Evolutionary conservation across 2,113 vertebrate species (phyloP).

Genomic region (Platycercus adscitus): DNA sequence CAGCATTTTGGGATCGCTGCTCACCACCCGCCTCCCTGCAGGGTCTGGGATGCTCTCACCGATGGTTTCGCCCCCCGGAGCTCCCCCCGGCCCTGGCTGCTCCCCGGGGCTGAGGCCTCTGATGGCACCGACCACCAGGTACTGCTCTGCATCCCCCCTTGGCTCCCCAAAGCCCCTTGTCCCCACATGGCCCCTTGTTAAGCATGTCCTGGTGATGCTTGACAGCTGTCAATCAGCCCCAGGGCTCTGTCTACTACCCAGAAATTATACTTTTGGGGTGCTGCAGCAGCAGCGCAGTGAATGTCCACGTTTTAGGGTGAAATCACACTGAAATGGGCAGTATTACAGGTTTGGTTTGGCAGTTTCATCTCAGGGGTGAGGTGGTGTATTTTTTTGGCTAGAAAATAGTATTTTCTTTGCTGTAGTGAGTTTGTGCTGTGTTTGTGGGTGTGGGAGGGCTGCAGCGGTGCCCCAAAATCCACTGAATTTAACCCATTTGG

Average conservation of each 20-base stretch:
- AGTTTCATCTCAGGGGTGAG: background rate
- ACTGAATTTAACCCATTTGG: background rate
- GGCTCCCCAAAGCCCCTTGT: background rate
- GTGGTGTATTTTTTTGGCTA: background rate
- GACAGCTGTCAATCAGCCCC: background rate
- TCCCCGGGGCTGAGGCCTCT: background rate
- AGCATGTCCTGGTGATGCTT: background rate
- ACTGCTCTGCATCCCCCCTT: background rate
- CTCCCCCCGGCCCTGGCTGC: slow-evolving; percentile 40
- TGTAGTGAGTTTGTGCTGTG: background rate
- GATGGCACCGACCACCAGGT: slow-evolving; percentile 25
- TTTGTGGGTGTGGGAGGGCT: background rate
- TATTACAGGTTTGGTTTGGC: background rate
- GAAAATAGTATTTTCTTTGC: background rate
- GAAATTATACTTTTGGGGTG: background rate
- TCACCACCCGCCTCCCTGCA: background rate
- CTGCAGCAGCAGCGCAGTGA: background rate
- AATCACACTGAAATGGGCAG: background rate
- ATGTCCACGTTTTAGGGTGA: background rate
- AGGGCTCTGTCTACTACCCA: background rate
- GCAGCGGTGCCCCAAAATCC: background rate
- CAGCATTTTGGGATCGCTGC: rapidly evolving
- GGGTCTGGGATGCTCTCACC: slow-evolving; percentile 66
- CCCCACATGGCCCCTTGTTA: background rate
- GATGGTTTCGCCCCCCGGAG: slow-evolving; percentile 48